A percentile compares a stretch with the other conserved stretches of the same genome.
Conservation (phyloP, 1,140 invertebrate genomes). For the Cyclargus thomasi region DNA sequence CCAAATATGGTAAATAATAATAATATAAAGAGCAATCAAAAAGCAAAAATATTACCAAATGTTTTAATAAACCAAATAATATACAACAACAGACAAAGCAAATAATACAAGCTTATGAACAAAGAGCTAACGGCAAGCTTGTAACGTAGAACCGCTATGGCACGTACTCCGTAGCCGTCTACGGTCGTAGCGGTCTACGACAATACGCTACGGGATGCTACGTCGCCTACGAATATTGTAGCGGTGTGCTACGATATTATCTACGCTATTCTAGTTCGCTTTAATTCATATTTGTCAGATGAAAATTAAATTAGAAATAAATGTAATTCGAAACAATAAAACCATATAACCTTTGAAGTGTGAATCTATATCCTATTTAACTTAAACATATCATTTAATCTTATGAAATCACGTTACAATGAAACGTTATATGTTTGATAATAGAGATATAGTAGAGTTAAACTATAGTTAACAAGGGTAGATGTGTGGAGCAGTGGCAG, state of each 20-base stretch:
- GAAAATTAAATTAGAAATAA: background rate
- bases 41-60: background rate
- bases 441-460: too few species aligned
- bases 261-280: background rate
- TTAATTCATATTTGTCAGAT: background rate
- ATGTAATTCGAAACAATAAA: too few species aligned
- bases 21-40: too few species aligned
- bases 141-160: background rate
- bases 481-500: constrained; percentile 22
- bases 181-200: background rate
- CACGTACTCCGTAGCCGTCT: constrained; percentile 9
- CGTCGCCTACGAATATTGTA: background rate
- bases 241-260: background rate
- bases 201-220: constrained; percentile 8
- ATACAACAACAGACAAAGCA: background rate
- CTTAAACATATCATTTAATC: too few species aligned
- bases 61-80: background rate
- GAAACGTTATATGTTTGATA: too few species aligned
- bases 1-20: too few species aligned
- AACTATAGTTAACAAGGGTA: background rate
- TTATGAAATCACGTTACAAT: too few species aligned
- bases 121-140: background rate
- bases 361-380: too few species aligned
- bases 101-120: background rate
- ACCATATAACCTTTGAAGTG: too few species aligned